Evolutionary conservation across 2,888 invertebrate species (phyloP), one percentile per base, ranked within the genome.

Genomic region (Boloria euphrosyne): DNA sequence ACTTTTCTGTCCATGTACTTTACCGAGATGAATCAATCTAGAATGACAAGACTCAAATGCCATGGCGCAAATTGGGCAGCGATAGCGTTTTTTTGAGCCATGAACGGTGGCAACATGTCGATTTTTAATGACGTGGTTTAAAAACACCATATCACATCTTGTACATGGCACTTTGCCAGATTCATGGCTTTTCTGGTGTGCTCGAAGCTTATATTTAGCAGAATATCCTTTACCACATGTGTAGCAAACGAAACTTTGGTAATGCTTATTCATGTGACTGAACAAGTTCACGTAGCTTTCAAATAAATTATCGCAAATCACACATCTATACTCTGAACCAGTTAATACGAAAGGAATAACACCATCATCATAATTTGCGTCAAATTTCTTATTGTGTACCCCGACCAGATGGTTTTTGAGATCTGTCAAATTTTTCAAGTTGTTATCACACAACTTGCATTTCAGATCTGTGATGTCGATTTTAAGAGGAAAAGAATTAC

Each of bases 201-300:
- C 80, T 52, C 84, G 79, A 43, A 92, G 79, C 52, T 89, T 89
- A 6, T 87, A 82, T n/a, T 81, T 80, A 16, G 82, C 83, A 1
- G 89, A 85, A 73, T 84, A 93, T 3, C 86, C 87, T 73, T 92
- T 93, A 0, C 93, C 93, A 66, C 93, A 93, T 1, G 80, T 80
- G 43, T 85, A 78, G 65, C 93, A 93, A 7, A 92, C 83, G 66
- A 80, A 87, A 57, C 84, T 84, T 69, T 84, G 87, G 60, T 89
- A 83, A 76, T 93, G 90, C 62, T 82, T 79, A 72, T 93, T 93
- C 82, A 92, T 91, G 50, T 93, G 87, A 4, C 76, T 72, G 16
- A 80, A 80, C 3, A 89, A 73, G n/a, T 75, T 78, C 78, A 84
- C 78, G 10, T 83, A 81, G 0, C 79, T 75, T 65, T 83, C 80